phyloP scores from a whole-genome alignment of 2,888 invertebrate species.

The Meliscaeva auricollis region DNA sequence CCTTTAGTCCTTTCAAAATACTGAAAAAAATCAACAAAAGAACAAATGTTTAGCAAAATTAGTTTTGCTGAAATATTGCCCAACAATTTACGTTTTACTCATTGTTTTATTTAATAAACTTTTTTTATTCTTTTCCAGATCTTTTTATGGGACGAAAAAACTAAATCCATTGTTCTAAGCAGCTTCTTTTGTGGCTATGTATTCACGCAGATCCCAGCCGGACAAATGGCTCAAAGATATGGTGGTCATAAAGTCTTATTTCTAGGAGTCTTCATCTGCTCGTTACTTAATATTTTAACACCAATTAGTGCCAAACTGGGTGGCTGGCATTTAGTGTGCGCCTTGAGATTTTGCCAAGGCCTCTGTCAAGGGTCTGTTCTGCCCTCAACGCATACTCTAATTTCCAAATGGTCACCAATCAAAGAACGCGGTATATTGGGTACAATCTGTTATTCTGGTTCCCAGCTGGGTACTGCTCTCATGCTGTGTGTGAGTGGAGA shows the following conservation, averaged over 20 bases:
- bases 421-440: conserved; percentile 86
- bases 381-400: conserved; percentile 87
- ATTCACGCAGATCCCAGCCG: conserved; percentile 87
- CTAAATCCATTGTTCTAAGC: conserved; percentile 87
- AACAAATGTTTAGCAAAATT: too few species aligned
- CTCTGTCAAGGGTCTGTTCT: conserved; percentile 88
- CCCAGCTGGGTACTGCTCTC: conserved; percentile 88
- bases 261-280: conserved; percentile 85
- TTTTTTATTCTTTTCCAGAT: not conserved
- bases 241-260: conserved; percentile 87
- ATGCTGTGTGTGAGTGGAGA: conserved; percentile 87
- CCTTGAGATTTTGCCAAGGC: conserved; percentile 87
- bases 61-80: too few species aligned
- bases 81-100: too few species aligned
- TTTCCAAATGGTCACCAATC: conserved; percentile 89
- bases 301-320: conserved; percentile 88
- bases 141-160: conserved; percentile 80
- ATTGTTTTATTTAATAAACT: too few species aligned
- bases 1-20: too few species aligned
- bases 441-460: conserved; percentile 86
- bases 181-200: conserved; percentile 93
- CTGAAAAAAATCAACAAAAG: too few species aligned
- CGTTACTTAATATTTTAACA: conserved; percentile 87
- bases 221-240: conserved; percentile 88
- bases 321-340: conserved; percentile 86